Percentiles rank a stretch among this genome's conserved stretches.
Evolutionary conservation across 2,888 invertebrate genomes (phyloP).

Genomic region (Dolomedes plantarius): DNA sequence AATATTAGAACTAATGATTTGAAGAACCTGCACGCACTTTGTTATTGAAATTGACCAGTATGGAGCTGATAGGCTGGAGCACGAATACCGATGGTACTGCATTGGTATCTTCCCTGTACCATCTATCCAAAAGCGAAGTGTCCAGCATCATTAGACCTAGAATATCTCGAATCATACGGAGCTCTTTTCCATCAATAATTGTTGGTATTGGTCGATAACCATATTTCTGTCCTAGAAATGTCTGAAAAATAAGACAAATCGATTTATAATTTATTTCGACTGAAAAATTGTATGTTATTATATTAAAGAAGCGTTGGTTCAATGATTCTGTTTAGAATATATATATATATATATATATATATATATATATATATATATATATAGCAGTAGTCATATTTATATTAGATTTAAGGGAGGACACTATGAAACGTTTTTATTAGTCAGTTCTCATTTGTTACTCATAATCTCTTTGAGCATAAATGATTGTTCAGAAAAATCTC

Average conservation of each 20-base stretch:
- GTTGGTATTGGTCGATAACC: slow-evolving; percentile 98
- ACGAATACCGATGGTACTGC: slow-evolving; percentile 96
- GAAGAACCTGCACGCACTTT: slow-evolving; percentile 86
- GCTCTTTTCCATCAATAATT: slow-evolving; percentile 92
- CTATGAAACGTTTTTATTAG: too few species aligned
- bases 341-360: neutral
- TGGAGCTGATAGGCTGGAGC: slow-evolving; percentile 97
- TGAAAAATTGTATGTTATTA: neutral
- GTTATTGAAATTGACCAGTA: slow-evolving; percentile 97
- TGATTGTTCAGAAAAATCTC: too few species aligned
- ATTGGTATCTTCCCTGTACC: slow-evolving; percentile 97
- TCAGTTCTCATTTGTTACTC: too few species aligned
- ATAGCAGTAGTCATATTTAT: too few species aligned
- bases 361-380: too few species aligned
- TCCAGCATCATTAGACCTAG: slow-evolving; percentile 87
- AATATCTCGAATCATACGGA: slow-evolving; percentile 90
- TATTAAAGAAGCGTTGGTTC: too few species aligned
- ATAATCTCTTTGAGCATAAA: too few species aligned
- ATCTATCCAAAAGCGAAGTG: slow-evolving; percentile 88
- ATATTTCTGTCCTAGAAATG: slow-evolving; percentile 97
- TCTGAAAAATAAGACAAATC: slow-evolving; percentile 80
- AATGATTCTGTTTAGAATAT: neutral
- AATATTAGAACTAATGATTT: too few species aligned
- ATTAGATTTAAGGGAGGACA: too few species aligned
- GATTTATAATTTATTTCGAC: too few species aligned